These are phyloP conservation scores for Toxotes lorentzi DNA, from an alignment of 2,797 vertebrate species.

Conservation along the genomic window DNA sequence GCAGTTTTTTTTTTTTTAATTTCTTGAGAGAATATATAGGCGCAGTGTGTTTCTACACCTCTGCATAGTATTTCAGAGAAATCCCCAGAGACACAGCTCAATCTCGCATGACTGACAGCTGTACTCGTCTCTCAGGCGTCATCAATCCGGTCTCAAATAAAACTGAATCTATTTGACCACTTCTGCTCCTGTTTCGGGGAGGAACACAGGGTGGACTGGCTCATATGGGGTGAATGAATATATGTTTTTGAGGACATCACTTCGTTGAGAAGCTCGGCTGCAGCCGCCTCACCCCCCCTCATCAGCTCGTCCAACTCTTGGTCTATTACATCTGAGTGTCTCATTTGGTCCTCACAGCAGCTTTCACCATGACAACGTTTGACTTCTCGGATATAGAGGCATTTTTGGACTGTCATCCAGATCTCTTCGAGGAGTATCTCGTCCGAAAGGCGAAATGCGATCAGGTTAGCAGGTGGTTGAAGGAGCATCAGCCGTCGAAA, in stretches of 20 bases:
- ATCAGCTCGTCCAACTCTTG: constrained; percentile 34
- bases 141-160: constrained; percentile 51
- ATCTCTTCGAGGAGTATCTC: constrained; percentile 87
- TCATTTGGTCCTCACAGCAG: constrained; percentile 28
- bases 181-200: constrained; percentile 29
- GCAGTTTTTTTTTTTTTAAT: constrained; percentile 39
- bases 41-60: constrained; percentile 57
- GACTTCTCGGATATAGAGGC: constrained; percentile 87
- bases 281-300: constrained; percentile 10
- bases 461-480: constrained; percentile 83
- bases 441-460: constrained; percentile 84
- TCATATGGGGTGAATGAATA: constrained; percentile 32
- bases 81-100: constrained; percentile 47
- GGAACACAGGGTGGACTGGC: constrained; percentile 26
- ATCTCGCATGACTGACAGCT: constrained; percentile 68
- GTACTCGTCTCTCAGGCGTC: constrained; percentile 43
- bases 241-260: constrained; percentile 46
- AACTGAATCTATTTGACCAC: constrained; percentile 36
- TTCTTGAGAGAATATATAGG: constrained; percentile 57
- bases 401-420: constrained; percentile 87
- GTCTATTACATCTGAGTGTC: constrained; percentile 22
- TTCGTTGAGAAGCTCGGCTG: constrained; percentile 47
- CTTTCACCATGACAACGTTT: constrained; percentile 81
- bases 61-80: constrained; percentile 56
- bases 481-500: constrained; percentile 80